Evolutionary conservation across 2,797 vertebrate species (phyloP), one percentile per base, ranked within the genome.

Genomic region (Acanthurus lineatus): DNA sequence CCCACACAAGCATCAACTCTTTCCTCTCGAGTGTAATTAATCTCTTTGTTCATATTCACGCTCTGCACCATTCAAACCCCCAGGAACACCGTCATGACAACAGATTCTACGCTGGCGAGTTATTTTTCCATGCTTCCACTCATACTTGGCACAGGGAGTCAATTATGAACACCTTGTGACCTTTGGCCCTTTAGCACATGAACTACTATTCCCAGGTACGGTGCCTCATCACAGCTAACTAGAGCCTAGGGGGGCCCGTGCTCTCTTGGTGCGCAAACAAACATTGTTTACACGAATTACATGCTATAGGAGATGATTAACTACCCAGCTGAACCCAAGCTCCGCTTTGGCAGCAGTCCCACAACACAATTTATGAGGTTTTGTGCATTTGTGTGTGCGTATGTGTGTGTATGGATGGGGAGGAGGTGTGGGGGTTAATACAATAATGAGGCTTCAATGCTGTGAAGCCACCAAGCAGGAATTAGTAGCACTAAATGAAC

Each of bases 301-400:
- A 91, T 72, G 88, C 86, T 89, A 86, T 82, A 85, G 85, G 76
- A 92, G 80, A 94, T 91, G 89, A 93, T 92, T 91, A 93, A 92
- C 82, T 91, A 91, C 81, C 87, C 69, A 85, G 86, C 89, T 91
- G 91, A 92, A 90, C 87, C 84, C 68, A 8, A 71, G 77, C 85
- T 74, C 78, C 0, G 25, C 66, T 89, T 89, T 87, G 83, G 90
- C 87, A 84, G 79, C 72, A 9, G 82, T 88, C 88, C 86, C 88
- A 81, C 84, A 81, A 45, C 81, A 77, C 86, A 81, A 86, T 87
- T 87, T 88, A 89, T 91, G 84, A 82, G 89, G 60, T 73, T 87
- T 86, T 82, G 51, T 85, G 80, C 73, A 60, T 81, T 67, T 76
- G 63, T 66, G 51, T 56, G 44, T 68, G 54, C 71, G 51, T 59